Evolutionary conservation across 2,888 invertebrate genomes (phyloP).

Genomic region (Drosophila cognata): DNA sequence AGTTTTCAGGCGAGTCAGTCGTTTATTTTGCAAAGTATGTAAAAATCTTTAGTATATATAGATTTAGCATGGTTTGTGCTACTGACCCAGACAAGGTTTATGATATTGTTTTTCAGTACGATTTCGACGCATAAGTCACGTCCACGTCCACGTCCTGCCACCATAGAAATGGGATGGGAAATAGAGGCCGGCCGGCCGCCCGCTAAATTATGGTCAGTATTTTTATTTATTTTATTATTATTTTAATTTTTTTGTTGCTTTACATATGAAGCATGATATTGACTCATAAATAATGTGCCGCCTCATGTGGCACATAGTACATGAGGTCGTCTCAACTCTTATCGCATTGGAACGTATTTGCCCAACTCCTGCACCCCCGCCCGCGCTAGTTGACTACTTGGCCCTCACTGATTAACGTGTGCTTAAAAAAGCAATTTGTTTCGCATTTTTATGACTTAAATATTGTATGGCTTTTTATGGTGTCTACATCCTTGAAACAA

Average conservation of each 20-base stretch:
- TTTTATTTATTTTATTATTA: background rate
- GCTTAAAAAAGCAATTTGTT: constrained; percentile 71
- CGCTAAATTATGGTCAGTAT: constrained; percentile 18
- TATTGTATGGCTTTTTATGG: constrained; percentile 70
- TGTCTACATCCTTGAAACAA: constrained; percentile 65
- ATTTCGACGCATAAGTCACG: constrained; percentile 68
- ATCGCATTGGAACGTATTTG: constrained; percentile 25
- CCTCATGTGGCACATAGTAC: constrained; percentile 9
- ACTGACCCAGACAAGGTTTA: constrained; percentile 77
- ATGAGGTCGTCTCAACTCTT: constrained; percentile 1
- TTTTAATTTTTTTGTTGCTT: background rate
- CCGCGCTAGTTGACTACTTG: background rate
- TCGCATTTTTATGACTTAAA: constrained; percentile 68
- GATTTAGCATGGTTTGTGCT: constrained; percentile 33
- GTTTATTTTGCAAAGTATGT: background rate
- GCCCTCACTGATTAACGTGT: constrained; percentile 61
- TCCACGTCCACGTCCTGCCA: constrained; percentile 38
- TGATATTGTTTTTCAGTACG: constrained; percentile 62
- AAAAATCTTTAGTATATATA: background rate
- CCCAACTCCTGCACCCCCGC: background rate
- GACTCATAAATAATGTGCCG: constrained; percentile 41
- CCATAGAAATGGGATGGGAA: constrained; percentile 38
- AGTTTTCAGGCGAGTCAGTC: constrained; percentile 8
- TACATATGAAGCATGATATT: constrained; percentile 32
- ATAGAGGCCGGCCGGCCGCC: background rate